Percentiles rank a stretch among this genome's conserved stretches.
Evolutionary conservation across 2,113 vertebrate genomes (phyloP).

Genomic region (Anoplopoma fimbria): DNA sequence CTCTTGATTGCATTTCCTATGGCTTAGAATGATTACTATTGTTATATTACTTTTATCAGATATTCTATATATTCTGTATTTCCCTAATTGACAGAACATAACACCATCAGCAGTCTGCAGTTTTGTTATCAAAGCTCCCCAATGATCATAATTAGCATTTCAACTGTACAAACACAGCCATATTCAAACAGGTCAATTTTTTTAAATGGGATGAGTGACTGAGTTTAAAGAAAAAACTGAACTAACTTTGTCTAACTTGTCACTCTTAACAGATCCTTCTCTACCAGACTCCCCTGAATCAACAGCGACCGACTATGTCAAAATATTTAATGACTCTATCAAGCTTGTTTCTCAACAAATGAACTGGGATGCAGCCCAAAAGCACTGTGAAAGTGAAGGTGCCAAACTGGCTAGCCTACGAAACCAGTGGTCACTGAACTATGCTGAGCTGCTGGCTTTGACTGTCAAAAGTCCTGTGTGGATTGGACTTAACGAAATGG

Average conservation of each 20-base stretch:
- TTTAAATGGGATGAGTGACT: background rate
- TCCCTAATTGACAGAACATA: background rate
- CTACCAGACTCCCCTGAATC: conserved; percentile 69
- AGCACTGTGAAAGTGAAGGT: conserved; percentile 73
- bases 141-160: background rate
- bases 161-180: background rate
- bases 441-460: conserved; percentile 79
- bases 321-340: conserved; percentile 83
- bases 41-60: background rate
- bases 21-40: conserved; percentile 16
- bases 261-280: conserved; percentile 76
- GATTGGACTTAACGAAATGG: conserved; percentile 88
- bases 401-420: conserved; percentile 86
- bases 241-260: background rate
- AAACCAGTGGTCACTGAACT: conserved; percentile 78
- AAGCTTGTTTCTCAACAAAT: conserved; percentile 79
- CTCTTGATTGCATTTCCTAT: background rate
- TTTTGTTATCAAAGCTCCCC: background rate
- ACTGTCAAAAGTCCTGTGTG: conserved; percentile 81
- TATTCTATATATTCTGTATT: background rate
- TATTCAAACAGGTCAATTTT: background rate
- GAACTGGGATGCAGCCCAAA: conserved; percentile 86
- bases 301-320: conserved; percentile 65
- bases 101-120: background rate
- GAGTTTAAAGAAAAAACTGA: background rate